A percentile compares a stretch with the other conserved stretches of the same genome.
phyloP scores from a whole-genome alignment of 30 jellyfish, hydroid and myxozoan species.

The Pseudorhiza aurosa region DNA sequence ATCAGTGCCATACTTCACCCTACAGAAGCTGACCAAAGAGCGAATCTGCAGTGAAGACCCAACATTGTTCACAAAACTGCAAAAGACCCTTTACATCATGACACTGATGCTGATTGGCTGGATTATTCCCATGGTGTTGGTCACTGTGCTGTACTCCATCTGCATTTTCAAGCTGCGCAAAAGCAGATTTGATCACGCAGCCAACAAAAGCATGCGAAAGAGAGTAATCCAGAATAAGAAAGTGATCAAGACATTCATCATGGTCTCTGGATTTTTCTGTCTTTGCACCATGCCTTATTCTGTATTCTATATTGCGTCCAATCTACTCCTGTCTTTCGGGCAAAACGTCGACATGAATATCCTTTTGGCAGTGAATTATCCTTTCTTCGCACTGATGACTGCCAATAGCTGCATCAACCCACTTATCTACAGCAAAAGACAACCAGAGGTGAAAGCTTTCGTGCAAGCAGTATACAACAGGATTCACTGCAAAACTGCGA shows the following conservation, averaged over 20 bases:
- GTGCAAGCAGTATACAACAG: conserved; percentile 4
- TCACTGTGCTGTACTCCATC: conserved; percentile 10
- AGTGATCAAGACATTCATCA: conserved; percentile 45
- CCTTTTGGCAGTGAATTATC: conserved; percentile 41
- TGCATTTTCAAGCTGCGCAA: conserved; percentile 15
- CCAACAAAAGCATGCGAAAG: neutral
- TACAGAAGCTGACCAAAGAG: neutral
- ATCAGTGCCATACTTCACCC: conserved; percentile 29
- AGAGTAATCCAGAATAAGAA: conserved; percentile 18
- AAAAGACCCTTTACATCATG: conserved; percentile 8
- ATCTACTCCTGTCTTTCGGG: conserved; percentile 10
- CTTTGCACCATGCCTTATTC: conserved; percentile 52
- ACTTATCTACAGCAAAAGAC: conserved; percentile 46
- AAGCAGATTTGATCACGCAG: neutral
- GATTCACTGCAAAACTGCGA: neutral
- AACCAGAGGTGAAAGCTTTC: conserved; percentile 23
- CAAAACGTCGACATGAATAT: conserved; percentile 11
- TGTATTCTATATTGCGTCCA: conserved; percentile 14
- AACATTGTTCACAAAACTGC: neutral
- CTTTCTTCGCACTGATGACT: conserved; percentile 22
- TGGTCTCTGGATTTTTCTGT: conserved; percentile 18
- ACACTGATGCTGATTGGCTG: conserved; percentile 28
- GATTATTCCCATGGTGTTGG: conserved; percentile 17
- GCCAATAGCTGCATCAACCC: conserved; percentile 70
- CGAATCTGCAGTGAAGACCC: conserved; percentile 10